These are phyloP conservation scores for Criorhina ranunculi DNA, from an alignment of 2,888 invertebrate species.

Conservation along the genomic window DNA sequence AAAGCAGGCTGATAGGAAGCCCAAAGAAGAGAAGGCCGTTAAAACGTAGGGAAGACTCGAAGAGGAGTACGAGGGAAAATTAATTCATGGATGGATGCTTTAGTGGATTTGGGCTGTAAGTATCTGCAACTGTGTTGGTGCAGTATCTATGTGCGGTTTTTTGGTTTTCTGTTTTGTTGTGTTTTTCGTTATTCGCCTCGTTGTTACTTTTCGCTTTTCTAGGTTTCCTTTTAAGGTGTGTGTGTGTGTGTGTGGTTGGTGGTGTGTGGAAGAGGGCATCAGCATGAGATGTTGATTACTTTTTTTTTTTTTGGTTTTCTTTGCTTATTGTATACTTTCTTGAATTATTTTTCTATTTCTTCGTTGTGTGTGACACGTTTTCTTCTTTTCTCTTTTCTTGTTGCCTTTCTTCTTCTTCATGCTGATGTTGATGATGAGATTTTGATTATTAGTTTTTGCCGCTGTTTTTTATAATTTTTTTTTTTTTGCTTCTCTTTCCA, in stretches of 20 bases:
- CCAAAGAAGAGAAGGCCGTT: slow-evolving; percentile 49
- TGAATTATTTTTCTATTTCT: slow-evolving; percentile 67
- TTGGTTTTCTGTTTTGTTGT: slow-evolving; percentile 60
- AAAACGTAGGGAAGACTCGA: slow-evolving; percentile 1
- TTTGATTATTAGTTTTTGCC: slow-evolving; percentile 52
- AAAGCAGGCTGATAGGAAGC: slow-evolving; percentile 65
- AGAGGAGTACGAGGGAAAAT: slow-evolving; percentile 38
- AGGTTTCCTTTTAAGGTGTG: slow-evolving; percentile 7
- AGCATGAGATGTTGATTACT: slow-evolving; percentile 68
- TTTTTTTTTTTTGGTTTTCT: slow-evolving; percentile 36
- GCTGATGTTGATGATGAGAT: slow-evolving; percentile 46
- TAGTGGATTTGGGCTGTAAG: slow-evolving; percentile 74
- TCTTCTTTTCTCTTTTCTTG: slow-evolving; percentile 20
- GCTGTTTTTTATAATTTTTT: slow-evolving; percentile 5
- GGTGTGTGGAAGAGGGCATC: slow-evolving; percentile 59
- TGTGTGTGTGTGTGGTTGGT: slow-evolving; percentile 3
- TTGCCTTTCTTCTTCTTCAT: background rate
- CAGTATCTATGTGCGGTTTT: slow-evolving; percentile 66
- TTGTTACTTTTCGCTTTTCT: slow-evolving; percentile 43
- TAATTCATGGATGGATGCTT: slow-evolving; percentile 77
- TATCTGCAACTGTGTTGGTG: slow-evolving; percentile 43
- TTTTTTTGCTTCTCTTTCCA: slow-evolving; percentile 18
- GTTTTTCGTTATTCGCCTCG: slow-evolving; percentile 49
- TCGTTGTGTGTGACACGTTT: slow-evolving; percentile 67
- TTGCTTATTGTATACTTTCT: slow-evolving; percentile 64